Evolutionary conservation across 2,888 invertebrate species (phyloP).

Genomic region (Temnothorax rugatulus): DNA sequence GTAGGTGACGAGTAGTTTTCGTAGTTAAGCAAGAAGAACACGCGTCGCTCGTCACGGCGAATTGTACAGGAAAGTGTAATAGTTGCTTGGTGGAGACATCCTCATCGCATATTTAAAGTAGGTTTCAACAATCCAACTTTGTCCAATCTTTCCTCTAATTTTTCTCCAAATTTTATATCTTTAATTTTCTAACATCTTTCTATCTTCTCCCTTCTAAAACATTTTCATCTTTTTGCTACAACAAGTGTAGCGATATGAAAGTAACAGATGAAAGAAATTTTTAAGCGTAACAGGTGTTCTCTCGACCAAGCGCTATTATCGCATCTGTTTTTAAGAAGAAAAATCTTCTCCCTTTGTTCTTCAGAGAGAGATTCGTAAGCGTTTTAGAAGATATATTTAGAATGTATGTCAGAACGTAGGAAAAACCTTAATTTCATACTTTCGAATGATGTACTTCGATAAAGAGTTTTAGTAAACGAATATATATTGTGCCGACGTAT

Average conservation of each 20-base stretch:
- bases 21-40: background rate
- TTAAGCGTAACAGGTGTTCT: background rate
- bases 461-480: constrained; percentile 12
- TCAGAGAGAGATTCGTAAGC: background rate
- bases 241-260: background rate
- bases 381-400: constrained; percentile 9
- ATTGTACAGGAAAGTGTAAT: constrained; percentile 28
- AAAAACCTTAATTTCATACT: constrained; percentile 12
- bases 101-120: background rate
- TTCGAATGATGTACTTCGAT: constrained; percentile 6
- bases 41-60: background rate
- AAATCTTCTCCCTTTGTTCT: background rate
- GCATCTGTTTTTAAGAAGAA: constrained; percentile 1
- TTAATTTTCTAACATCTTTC: background rate
- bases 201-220: background rate
- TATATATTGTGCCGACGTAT: constrained; percentile 2
- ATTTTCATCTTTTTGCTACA: background rate
- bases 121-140: background rate
- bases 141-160: background rate
- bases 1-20: constrained; percentile 3
- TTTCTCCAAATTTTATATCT: background rate
- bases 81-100: constrained; percentile 5
- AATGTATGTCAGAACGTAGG: background rate
- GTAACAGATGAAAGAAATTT: background rate
- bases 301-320: background rate